Base-by-base conservation (phyloP, 2,797 vertebrate species). In the Syngnathus acus region DNA sequence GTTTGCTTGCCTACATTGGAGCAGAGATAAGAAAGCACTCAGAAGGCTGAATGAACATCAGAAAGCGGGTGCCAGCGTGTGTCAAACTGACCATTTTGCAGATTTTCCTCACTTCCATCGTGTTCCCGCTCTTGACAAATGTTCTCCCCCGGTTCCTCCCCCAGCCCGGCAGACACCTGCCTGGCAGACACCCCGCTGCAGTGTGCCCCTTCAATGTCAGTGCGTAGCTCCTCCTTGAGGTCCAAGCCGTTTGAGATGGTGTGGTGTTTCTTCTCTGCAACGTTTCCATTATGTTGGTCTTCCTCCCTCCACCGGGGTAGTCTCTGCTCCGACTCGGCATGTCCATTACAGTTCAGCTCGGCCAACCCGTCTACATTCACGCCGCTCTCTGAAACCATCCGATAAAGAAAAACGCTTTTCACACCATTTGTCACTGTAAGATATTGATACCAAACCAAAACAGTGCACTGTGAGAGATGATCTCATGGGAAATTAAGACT, bases 281-380 rank as follows among this genome's bases (percentile, higher is more conserved):
- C 5, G 16, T 91, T 91, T 62, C 91, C 90, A n/a, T 92, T 92
- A 79, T 89, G 87, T 71, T 87, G 89, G 78, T 91, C 89, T 71
- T 90, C 85, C 5, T 87, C 84, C 59, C 74, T 86, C 81, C 82
- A 81, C 60, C 77, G 78, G 7, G 72, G 74, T 64, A 71, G 70
- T 50, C 63, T 72, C 67, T 81, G 77, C 61, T 84, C 70, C 68
- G 42, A 68, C 85, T 89, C 78, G 78, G 89, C 84, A 82, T 94
- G 88, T 67, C 95, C 95, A 1, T 98, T 98, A 85, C 94, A 96
- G 85, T 94, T 97, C 54, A 95, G 77, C 78, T 95, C 92, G 13
- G 72, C 74, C 75, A 55, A 71, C 82, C 39, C 71, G 17, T 86
- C 84, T 72, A 67, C 64, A 67, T 61, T 79, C 14, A 39, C 64